Evolutionary conservation across 2,113 vertebrate species (phyloP).

Genomic region (Brevimyrus niger): DNA sequence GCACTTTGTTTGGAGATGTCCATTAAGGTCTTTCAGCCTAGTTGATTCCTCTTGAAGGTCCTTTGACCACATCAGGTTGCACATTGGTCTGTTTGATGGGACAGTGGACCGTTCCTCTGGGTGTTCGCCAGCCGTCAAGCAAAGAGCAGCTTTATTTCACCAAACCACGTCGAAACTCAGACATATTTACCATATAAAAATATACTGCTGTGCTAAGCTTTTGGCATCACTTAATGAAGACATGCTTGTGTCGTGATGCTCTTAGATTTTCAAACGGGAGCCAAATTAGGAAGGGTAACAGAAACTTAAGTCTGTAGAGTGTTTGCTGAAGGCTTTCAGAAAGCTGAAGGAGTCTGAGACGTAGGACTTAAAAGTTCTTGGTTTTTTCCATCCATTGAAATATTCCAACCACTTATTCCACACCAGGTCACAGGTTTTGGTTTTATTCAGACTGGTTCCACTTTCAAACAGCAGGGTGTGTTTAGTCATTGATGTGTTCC

Average conservation of each 20-base stretch:
- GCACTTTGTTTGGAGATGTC: neutral
- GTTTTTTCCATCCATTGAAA: neutral
- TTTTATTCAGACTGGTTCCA: neutral
- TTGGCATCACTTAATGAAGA: constrained; percentile 29
- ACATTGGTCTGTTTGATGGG: constrained; percentile 30
- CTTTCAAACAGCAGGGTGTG: neutral
- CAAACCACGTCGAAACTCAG: constrained; percentile 32
- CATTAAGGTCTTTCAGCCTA: neutral
- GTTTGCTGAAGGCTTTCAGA: neutral
- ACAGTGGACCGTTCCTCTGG: constrained; percentile 27
- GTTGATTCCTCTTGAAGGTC: neutral
- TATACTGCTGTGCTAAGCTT: constrained; percentile 27
- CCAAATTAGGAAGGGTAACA: neutral
- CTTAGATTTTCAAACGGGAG: neutral
- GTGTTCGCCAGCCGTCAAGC: constrained; percentile 28
- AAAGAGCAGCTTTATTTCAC: constrained; percentile 24
- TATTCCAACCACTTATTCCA: neutral
- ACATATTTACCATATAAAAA: constrained; percentile 38
- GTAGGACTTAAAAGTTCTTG: neutral
- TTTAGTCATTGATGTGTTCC: neutral
- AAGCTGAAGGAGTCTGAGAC: neutral
- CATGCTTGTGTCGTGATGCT: neutral
- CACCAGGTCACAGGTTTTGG: neutral
- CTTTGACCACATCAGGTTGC: constrained; percentile 2
- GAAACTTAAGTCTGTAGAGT: neutral